These are phyloP conservation scores for Typhlomys cinereus DNA, from an alignment of 2,113 vertebrate species.

Conservation along the genomic window DNA sequence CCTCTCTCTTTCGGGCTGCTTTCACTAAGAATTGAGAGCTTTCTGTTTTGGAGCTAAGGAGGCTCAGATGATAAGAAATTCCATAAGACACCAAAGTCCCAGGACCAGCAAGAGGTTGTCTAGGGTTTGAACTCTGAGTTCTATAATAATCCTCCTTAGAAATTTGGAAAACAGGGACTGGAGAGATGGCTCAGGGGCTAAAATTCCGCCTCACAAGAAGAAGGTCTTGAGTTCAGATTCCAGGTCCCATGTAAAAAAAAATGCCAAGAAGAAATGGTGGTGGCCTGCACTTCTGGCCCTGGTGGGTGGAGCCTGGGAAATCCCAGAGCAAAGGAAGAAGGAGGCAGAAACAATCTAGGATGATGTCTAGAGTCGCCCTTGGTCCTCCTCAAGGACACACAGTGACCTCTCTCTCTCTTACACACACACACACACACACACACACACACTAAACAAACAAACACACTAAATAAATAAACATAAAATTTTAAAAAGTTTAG, in stretches of 20 bases:
- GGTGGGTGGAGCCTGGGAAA: background rate
- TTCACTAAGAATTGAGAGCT: background rate
- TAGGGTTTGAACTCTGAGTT: constrained; percentile 13
- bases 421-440: too few relatives aligned
- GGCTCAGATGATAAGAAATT: background rate
- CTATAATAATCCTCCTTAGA: too few relatives aligned
- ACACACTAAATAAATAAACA: background rate
- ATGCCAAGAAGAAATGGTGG: too few relatives aligned
- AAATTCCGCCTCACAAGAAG: background rate
- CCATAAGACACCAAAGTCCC: background rate
- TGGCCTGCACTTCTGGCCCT: background rate
- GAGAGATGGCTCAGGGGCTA: background rate
- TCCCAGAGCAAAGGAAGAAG: background rate
- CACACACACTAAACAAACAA: too few relatives aligned
- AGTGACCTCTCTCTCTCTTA: background rate
- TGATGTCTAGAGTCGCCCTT: too few relatives aligned
- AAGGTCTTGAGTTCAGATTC: background rate
- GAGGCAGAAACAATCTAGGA: too few relatives aligned
- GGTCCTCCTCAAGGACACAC: background rate
- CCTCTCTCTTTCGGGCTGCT: background rate
- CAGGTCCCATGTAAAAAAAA: too few relatives aligned
- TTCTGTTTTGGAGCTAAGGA: background rate
- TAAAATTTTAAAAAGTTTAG: too few relatives aligned
- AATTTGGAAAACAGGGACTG: too few relatives aligned
- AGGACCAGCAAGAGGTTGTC: background rate